These are phyloP conservation scores for Parthenolecanium corni DNA, from an alignment of 2,888 invertebrate genomes.

Conservation along the genomic window DNA sequence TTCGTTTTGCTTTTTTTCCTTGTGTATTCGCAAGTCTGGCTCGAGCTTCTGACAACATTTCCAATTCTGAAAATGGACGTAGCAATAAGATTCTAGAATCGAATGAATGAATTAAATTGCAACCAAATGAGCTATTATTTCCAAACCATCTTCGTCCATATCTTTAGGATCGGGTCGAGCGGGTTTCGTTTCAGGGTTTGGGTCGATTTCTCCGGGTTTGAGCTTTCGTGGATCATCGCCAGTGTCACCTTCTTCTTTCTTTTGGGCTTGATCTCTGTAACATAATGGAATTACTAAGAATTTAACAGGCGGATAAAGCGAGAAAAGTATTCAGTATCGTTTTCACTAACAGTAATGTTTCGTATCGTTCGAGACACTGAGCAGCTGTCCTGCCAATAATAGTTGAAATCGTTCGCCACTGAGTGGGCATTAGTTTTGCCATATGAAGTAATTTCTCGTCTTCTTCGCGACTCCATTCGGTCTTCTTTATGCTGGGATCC, in stretches of 20 bases:
- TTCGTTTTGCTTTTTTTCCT: conserved; percentile 84
- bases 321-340: not conserved
- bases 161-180: conserved; percentile 98
- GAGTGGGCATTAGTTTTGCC: conserved; percentile 98
- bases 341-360: conserved; percentile 72
- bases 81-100: not conserved
- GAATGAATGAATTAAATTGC: not conserved
- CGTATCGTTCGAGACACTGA: conserved; percentile 95
- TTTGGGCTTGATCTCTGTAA: conserved; percentile 87
- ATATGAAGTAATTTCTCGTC: conserved; percentile 95
- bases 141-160: conserved; percentile 96
- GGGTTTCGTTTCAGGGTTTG: conserved; percentile 98
- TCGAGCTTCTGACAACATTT: conserved; percentile 98
- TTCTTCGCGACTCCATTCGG: conserved; percentile 98
- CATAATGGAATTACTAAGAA: conserved; percentile 16
- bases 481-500: conserved; percentile 98
- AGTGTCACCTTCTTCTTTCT: conserved; percentile 85
- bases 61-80: conserved; percentile 56
- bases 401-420: conserved; percentile 98
- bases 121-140: not conserved
- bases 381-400: conserved; percentile 98
- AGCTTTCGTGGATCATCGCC: conserved; percentile 91
- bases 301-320: not conserved
- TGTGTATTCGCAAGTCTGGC: conserved; percentile 98
- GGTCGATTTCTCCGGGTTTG: conserved; percentile 98